Evolutionary conservation across 2,888 invertebrate genomes (phyloP).

Genomic region (Pterobdella sp.): DNA sequence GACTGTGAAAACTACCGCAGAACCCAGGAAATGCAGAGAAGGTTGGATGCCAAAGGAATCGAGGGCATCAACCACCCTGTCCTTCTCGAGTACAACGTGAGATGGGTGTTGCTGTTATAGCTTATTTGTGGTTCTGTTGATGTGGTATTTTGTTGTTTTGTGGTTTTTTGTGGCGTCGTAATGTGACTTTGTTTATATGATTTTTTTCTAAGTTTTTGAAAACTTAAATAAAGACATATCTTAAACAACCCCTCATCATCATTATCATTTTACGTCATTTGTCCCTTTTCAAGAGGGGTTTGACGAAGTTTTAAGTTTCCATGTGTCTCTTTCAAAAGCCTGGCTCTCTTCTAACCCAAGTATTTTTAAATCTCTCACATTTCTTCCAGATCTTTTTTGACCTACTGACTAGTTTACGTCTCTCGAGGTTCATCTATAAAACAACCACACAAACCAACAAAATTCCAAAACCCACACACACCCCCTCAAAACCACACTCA

Average conservation of each 20-base stretch:
- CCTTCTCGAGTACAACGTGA: constrained; percentile 43
- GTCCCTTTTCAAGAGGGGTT: too few species aligned
- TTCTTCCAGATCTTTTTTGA: too few species aligned
- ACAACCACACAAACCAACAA: background rate
- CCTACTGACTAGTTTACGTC: background rate
- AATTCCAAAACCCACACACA: background rate
- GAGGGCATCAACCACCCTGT: constrained; percentile 34
- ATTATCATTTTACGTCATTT: too few species aligned
- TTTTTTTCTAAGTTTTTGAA: too few species aligned
- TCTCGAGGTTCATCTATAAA: background rate
- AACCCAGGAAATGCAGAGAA: constrained; percentile 23
- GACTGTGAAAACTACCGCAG: constrained; percentile 25
- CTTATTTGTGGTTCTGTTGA: background rate
- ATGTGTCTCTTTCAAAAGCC: too few species aligned
- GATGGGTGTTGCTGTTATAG: background rate
- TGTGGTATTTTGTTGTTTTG: background rate
- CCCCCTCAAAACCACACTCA: background rate
- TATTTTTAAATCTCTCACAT: too few species aligned
- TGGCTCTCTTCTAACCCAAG: too few species aligned
- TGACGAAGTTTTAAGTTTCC: too few species aligned
- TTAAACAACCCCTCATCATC: too few species aligned
- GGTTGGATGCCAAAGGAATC: constrained; percentile 18
- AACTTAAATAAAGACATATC: too few species aligned
- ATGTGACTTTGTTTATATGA: too few species aligned
- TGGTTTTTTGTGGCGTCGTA: background rate